These are phyloP conservation scores for Erinaceus europaeus DNA, from an alignment of 2,113 vertebrate genomes.

Conservation along the genomic window DNA sequence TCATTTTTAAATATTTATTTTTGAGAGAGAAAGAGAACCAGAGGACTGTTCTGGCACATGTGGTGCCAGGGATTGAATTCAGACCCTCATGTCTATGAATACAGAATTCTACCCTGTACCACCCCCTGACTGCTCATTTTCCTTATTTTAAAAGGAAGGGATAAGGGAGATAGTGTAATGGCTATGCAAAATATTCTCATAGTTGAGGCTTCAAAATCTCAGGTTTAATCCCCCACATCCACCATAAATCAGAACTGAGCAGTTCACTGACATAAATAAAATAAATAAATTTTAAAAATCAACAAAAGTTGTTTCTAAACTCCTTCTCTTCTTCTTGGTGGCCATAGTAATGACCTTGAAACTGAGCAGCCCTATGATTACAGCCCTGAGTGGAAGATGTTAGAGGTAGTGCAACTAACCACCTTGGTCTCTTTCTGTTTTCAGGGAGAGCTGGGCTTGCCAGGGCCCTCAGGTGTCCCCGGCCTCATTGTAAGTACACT, in stretches of 20 bases:
- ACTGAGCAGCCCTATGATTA: not conserved
- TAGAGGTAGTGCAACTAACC: slow-evolving; percentile 68
- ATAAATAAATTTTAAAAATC: too few species aligned
- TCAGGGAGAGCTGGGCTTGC: slow-evolving; percentile 93
- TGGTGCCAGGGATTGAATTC: not conserved
- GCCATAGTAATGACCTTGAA: too few species aligned
- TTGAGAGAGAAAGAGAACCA: too few species aligned
- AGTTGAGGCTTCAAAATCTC: too few species aligned
- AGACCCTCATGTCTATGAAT: not conserved
- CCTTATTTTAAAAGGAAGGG: not conserved
- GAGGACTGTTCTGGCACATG: too few species aligned
- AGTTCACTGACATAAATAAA: too few species aligned
- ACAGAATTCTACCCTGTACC: not conserved
- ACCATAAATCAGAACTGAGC: too few species aligned
- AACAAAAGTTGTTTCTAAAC: not conserved
- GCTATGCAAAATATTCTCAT: too few species aligned
- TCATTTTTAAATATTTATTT: not conserved
- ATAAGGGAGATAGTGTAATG: too few species aligned
- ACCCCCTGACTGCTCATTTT: not conserved
- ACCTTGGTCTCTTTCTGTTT: slow-evolving; percentile 78
- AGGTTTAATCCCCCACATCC: too few species aligned
- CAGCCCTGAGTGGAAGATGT: rapidly evolving
- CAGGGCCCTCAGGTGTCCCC: slow-evolving; percentile 94
- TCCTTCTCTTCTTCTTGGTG: not conserved
- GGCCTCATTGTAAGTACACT: slow-evolving; percentile 95